Evolutionary conservation across 2,797 vertebrate genomes (phyloP), one percentile per base, ranked within the genome.

Genomic region (Chelmon rostratus): DNA sequence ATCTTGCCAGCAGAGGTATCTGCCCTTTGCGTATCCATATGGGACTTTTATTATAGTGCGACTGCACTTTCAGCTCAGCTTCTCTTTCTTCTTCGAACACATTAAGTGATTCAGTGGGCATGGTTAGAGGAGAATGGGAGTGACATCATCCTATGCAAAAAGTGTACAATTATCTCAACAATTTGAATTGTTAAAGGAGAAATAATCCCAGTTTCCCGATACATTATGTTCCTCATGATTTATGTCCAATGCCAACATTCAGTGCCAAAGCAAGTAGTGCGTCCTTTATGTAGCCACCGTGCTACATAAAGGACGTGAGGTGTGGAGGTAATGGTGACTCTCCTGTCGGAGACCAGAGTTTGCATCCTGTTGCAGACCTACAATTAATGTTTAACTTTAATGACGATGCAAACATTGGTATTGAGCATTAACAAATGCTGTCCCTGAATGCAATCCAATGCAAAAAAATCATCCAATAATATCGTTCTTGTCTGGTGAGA

Each of bases 1-100:
- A 65, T 90, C 86, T 84, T 64, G 65, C 74, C 76, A 79, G 84
- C 65, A 77, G 81, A 88, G 83, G 86, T 90, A 88, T 90, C 82
- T 91, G 83, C 86, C 86, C 84, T 82, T 75, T 35, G 31, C 46
- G 23, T 67, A 82, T 81, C 80, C 86, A 85, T 88, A 76, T 63
- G 74, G 89, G 76, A 79, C 79, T 79, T 88, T 89, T 87, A 88
- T 89, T 79, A 71, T 49, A 74, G 82, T 73, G 63, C 9, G 42
- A 64, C 62, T 47, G 68, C 66, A 68, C 66, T 70, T 80, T 79
- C 21, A 63, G 78, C 81, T 78, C 63, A 3, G 77, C 54, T 65
- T 81, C 46, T 57, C 72, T 79, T 86, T 83, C 52, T 79, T 80
- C 59, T 76, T 69, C 68, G 53, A 63, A 61, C 40, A 47, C 73